Evolutionary conservation across 2,113 vertebrate genomes (phyloP).

Genomic region (Pseudorhombus dupliciocellatus): DNA sequence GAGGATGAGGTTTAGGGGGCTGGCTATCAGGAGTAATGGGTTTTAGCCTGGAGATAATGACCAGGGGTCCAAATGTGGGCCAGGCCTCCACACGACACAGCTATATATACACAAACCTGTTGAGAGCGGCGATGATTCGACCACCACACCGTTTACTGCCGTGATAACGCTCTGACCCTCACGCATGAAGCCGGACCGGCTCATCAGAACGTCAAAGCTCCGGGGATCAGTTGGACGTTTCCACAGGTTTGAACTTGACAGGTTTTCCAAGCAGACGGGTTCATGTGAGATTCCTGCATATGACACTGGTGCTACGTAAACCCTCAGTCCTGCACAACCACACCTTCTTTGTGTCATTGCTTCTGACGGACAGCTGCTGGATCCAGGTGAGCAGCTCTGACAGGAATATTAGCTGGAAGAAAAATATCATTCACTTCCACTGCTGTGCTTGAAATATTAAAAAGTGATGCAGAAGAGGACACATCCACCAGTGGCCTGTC

Average conservation of each 20-base stretch:
- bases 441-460: conserved; percentile 38
- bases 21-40: conserved; percentile 23
- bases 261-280: background rate
- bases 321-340: no score
- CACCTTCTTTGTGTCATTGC: background rate
- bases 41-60: conserved; percentile 41
- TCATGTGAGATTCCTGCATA: background rate
- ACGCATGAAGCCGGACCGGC: background rate
- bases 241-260: background rate
- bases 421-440: conserved; percentile 43
- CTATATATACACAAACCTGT: background rate
- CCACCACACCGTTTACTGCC: background rate
- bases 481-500: background rate
- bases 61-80: background rate
- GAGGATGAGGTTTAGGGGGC: background rate
- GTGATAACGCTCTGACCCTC: background rate
- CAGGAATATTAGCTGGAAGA: conserved; percentile 49
- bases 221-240: no score
- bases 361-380: conserved; percentile 14
- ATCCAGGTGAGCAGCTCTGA: conserved; percentile 11
- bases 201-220: background rate
- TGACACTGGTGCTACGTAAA: no score
- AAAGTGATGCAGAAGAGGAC: no score
- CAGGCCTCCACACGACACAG: background rate
- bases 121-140: background rate